A percentile compares a stretch with the other conserved stretches of the same genome.
Conservation (phyloP, 2,888 invertebrate genomes). For the Eutolmus rufibarbis region DNA sequence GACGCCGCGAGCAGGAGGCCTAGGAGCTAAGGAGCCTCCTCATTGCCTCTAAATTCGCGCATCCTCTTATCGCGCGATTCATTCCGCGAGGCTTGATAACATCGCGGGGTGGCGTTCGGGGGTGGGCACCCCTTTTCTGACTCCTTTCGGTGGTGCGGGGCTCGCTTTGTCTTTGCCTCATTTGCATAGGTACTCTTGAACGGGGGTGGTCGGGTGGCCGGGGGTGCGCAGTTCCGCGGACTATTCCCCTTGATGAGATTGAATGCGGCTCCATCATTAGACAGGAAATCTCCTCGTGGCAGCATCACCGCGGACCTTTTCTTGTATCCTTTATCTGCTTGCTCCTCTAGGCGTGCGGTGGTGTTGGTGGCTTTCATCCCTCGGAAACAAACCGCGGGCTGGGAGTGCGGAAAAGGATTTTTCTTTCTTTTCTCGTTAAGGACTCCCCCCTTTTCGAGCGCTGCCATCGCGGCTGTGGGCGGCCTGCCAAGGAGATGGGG, state of each 20-base stretch:
- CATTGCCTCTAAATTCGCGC: conserved; percentile 39
- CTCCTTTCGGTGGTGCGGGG: conserved; percentile 21
- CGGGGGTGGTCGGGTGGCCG: background rate
- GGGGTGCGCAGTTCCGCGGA: conserved; percentile 8
- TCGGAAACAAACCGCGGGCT: conserved; percentile 29
- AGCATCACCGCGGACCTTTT: conserved; percentile 20
- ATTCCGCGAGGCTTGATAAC: conserved; percentile 15
- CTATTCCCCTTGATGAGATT: conserved; percentile 30
- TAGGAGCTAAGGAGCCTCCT: conserved; percentile 8
- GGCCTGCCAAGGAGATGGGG: background rate
- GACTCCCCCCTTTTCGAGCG: conserved; percentile 8
- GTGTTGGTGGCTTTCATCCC: conserved; percentile 40
- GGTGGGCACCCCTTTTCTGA: conserved; percentile 40
- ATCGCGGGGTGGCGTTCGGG: background rate
- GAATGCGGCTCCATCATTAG: conserved; percentile 44
- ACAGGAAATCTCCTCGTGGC: conserved; percentile 38
- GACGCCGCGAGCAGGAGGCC: background rate
- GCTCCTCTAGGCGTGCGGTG: conserved; percentile 5
- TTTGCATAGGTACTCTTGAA: conserved; percentile 39
- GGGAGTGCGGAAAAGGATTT: conserved; percentile 44
- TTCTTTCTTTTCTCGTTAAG: conserved; percentile 43
- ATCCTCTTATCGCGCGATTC: conserved; percentile 38
- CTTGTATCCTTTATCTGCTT: conserved; percentile 37
- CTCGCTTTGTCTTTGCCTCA: conserved; percentile 42
- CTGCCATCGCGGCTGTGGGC: background rate